phyloP scores from a whole-genome alignment of 2,113 vertebrate genomes.

The Neogale vison region DNA sequence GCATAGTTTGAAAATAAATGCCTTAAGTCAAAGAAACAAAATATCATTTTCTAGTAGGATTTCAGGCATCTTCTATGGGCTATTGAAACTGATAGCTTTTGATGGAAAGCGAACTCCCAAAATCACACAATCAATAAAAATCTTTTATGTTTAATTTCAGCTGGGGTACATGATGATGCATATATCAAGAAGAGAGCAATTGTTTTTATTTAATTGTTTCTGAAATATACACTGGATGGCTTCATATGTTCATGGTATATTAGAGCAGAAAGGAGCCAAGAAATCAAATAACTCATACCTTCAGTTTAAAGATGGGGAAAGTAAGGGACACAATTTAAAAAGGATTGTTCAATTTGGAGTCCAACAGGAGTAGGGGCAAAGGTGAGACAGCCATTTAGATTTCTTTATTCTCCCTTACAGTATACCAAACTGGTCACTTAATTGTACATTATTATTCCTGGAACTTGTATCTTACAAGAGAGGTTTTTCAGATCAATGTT shows the following conservation, averaged over 20 bases:
- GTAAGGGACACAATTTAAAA: not conserved
- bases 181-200: not conserved
- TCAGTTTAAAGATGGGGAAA: slow-evolving; percentile 3
- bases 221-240: not conserved
- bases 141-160: not conserved
- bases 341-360: not conserved
- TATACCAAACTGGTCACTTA: not conserved
- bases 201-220: not conserved
- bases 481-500: not conserved
- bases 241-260: not conserved
- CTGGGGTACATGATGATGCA: not conserved
- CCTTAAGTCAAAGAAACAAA: slow-evolving; percentile 27
- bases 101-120: not conserved
- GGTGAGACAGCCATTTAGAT: not conserved
- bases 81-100: not conserved
- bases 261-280: not conserved
- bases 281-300: not conserved
- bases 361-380: not conserved
- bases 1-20: not conserved
- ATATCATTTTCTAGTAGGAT: not conserved
- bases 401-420: not conserved
- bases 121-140: not conserved
- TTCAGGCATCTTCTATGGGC: not conserved
- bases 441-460: not conserved
- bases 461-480: not conserved